Evolutionary conservation across 2,113 vertebrate species (phyloP), one percentile per base, ranked within the genome.

Genomic region (Anolis sagrei): DNA sequence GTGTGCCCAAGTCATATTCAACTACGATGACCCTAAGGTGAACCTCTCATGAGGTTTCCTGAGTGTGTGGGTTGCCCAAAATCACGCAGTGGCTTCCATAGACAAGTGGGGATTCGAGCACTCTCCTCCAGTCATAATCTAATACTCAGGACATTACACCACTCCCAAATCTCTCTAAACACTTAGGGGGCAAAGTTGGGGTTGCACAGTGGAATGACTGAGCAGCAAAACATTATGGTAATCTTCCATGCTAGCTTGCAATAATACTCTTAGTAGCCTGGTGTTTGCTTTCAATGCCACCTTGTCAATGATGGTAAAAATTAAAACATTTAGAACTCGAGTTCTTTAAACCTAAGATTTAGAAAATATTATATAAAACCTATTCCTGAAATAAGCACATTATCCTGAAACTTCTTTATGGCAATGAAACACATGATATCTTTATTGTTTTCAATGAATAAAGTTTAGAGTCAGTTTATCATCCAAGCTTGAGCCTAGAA

Each of bases 251-350:
- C 6, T 32, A 32, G 29, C 19, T 49, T 25, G 5, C 72, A 83
- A 27, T n/a, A n/a, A 34, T 25, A 62, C n/a, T 4, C 1, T 27
- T 36, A 75, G 14, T 75, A n/a, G 75, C 14, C 82, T 92, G 1
- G 34, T 61, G 0, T 36, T 39, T 23, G 19, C 58, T 29, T 13
- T 79, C 8, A 1, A 18, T 49, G 36, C 34, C 66, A 19, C 0
- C 0, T 70, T 5, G 5, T 75, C 79, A 25, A 54, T 49, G 29
- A 0, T 66, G 72, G 27, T 3, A 66, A 39, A 76, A 36, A 3
- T 70, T 1, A 82, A 11, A n/a, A 10, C 36, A 25, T 8, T 86
- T 66, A 80, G 62, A 34, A 25, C 29, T 51, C 27, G 7, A 48
- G 34, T 66, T 79, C 1, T 62, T 87, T 78, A 77, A 64, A 79